Evolutionary conservation across 2,888 invertebrate genomes (phyloP).

Genomic region (Brachylomia viminalis): DNA sequence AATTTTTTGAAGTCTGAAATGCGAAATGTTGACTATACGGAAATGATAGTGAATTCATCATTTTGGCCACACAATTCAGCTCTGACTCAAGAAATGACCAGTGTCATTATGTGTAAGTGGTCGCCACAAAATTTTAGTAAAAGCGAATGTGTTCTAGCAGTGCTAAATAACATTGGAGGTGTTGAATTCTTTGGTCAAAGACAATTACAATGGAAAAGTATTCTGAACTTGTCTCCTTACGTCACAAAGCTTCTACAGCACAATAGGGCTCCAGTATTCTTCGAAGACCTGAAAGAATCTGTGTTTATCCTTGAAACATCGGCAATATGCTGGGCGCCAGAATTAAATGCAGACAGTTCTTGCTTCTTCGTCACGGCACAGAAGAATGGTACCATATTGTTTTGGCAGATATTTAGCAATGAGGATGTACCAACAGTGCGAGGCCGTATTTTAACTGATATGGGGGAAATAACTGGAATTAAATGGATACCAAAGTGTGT

Average conservation of each 20-base stretch:
- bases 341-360: constrained; percentile 69
- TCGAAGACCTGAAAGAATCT: constrained; percentile 73
- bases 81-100: constrained; percentile 78
- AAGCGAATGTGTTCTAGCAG: constrained; percentile 75
- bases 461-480: constrained; percentile 74
- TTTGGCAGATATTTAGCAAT: constrained; percentile 76
- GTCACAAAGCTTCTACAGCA: constrained; percentile 66
- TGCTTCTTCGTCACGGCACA: constrained; percentile 83
- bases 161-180: constrained; percentile 83
- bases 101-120: constrained; percentile 76
- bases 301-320: constrained; percentile 75
- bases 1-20: constrained; percentile 71
- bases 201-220: constrained; percentile 71
- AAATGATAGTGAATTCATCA: constrained; percentile 80
- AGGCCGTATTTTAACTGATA: constrained; percentile 66
- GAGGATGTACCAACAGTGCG: constrained; percentile 61
- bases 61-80: constrained; percentile 82
- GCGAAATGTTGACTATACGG: constrained; percentile 77
- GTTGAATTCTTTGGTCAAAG: constrained; percentile 74
- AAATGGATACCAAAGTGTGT: constrained; percentile 75
- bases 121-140: constrained; percentile 76
- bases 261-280: constrained; percentile 58
- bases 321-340: constrained; percentile 80
- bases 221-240: constrained; percentile 75
- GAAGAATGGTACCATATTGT: constrained; percentile 77